Percentiles rank a stretch among this genome's conserved stretches.
phyloP scores from a whole-genome alignment of 1,140 invertebrate genomes.

The Oryzaephilus surinamensis region DNA sequence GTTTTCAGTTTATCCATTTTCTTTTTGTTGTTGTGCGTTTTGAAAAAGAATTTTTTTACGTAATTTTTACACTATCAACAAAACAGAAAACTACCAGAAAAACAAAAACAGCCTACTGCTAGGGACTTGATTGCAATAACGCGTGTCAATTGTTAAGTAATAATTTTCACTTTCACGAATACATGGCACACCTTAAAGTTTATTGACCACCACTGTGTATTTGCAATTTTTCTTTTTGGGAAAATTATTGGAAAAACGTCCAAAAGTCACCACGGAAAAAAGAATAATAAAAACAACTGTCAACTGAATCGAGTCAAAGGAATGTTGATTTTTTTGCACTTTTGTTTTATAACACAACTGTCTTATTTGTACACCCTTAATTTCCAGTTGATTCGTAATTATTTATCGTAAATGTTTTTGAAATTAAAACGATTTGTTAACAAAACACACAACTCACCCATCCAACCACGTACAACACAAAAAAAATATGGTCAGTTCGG shows the following conservation, averaged over 20 bases:
- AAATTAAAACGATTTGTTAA: no score
- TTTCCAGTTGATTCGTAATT: no score
- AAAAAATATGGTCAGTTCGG: conserved; percentile 16
- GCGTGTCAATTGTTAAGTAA: conserved; percentile 16
- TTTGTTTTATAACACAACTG: neutral
- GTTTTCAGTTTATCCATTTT: no score
- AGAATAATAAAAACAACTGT: no score
- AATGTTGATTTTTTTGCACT: neutral
- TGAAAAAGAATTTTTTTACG: neutral
- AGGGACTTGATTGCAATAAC: conserved; percentile 5
- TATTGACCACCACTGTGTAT: conserved; percentile 27
- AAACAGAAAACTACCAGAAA: conserved; percentile 2
- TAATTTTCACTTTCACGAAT: conserved; percentile 31
- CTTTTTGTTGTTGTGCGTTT: no score
- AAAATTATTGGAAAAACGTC: no score
- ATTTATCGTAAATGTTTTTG: no score
- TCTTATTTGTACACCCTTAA: no score
- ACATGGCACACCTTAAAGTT: conserved; percentile 28
- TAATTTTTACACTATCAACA: neutral
- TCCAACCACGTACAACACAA: conserved; percentile 8
- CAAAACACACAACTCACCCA: conserved; percentile 2
- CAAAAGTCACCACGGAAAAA: no score
- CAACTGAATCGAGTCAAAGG: neutral
- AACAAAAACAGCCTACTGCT: conserved; percentile 7
- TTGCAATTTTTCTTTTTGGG: no score